Evolutionary conservation across 1,140 invertebrate species (phyloP).

Genomic region (Pseudomyrmex cubaensis): DNA sequence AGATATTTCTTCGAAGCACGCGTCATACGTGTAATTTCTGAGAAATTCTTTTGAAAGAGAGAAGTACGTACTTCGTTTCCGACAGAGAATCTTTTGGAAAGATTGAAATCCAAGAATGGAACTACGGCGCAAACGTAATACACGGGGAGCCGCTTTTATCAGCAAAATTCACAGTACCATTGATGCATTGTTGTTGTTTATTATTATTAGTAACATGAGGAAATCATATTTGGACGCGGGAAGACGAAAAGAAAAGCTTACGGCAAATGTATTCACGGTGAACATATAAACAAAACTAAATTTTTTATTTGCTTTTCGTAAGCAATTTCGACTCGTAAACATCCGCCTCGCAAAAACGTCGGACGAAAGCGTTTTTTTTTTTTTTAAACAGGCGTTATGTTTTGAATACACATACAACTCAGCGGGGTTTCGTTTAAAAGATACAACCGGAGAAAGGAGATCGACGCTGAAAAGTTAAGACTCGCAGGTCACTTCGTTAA

Average conservation of each 20-base stretch:
- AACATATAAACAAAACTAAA: not conserved
- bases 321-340: constrained; percentile 25
- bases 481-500: not conserved
- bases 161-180: too few species aligned
- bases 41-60: not conserved
- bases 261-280: not conserved
- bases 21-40: not conserved
- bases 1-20: not conserved
- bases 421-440: not conserved
- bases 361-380: not conserved
- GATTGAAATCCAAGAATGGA: constrained; percentile 27
- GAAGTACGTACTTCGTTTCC: not conserved
- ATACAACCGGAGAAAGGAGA: constrained; percentile 11
- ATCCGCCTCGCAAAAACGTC: constrained; percentile 7
- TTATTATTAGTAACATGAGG: too few species aligned
- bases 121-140: not conserved
- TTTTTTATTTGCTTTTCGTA: not conserved
- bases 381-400: not conserved
- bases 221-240: too few species aligned
- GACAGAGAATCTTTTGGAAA: not conserved
- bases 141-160: too few species aligned
- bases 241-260: not conserved
- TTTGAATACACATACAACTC: not conserved
- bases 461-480: not conserved
- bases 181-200: too few species aligned